Conservation (phyloP, 1,140 invertebrate species). For the Chrysomallon squamiferum region DNA sequence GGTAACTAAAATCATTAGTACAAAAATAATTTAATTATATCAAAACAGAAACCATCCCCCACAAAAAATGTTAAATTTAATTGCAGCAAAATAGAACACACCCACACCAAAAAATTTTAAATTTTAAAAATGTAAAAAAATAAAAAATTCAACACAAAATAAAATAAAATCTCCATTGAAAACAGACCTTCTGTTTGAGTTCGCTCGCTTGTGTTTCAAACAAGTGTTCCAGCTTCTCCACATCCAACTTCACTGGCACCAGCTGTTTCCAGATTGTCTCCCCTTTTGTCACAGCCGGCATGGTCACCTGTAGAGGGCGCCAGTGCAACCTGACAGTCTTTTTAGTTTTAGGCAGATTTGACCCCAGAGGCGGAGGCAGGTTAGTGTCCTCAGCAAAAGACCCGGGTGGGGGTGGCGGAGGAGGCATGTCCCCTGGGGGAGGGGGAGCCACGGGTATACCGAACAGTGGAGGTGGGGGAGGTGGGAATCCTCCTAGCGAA, state of each 20-base stretch:
- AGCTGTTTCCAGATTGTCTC: constrained; percentile 95
- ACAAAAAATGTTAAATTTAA: too few relatives aligned
- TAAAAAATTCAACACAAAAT: too few relatives aligned
- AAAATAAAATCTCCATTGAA: too few relatives aligned
- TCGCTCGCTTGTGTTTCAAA: constrained; percentile 98
- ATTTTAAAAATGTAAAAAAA: too few relatives aligned
- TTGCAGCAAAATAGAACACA: too few relatives aligned
- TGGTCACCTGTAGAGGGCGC: constrained; percentile 77
- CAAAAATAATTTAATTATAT: too few relatives aligned
- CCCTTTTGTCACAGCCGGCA: constrained; percentile 70
- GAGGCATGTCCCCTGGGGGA: constrained; percentile 56
- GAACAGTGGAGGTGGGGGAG: constrained; percentile 63
- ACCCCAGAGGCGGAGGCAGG: constrained; percentile 62
- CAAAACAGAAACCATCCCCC: too few relatives aligned
- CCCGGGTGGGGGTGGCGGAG: constrained; percentile 64
- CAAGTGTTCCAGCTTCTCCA: constrained; percentile 92
- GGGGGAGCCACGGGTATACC: constrained; percentile 39
- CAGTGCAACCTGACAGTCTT: constrained; percentile 99
- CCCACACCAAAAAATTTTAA: too few relatives aligned
- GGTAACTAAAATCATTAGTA: too few relatives aligned
- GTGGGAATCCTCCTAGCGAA: constrained; percentile 46
- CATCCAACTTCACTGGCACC: constrained; percentile 79
- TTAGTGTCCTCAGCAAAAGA: constrained; percentile 56
- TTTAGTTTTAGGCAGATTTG: constrained; percentile 80
- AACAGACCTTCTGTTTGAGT: constrained; percentile 80